phyloP scores from a whole-genome alignment of 2,888 invertebrate genomes.

The Timandra comae region DNA sequence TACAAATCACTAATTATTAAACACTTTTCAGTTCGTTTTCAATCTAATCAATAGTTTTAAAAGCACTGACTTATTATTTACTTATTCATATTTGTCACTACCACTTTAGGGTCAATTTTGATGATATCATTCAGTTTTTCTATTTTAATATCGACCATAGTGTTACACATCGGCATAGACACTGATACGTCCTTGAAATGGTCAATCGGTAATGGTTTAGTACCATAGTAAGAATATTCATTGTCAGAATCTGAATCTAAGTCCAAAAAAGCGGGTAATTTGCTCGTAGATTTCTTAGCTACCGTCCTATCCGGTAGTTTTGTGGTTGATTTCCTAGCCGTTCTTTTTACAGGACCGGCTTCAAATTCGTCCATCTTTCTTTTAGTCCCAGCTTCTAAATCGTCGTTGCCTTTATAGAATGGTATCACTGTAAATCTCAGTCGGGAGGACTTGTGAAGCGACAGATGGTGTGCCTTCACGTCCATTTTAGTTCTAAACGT shows the following conservation, averaged over 20 bases:
- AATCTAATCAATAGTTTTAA: no score
- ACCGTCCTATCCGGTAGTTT: constrained; percentile 41
- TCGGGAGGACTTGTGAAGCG: no score
- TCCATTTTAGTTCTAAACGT: constrained; percentile 35
- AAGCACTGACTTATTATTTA: no score
- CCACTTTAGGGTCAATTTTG: constrained; percentile 67
- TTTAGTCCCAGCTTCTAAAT: no score
- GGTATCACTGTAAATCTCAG: no score
- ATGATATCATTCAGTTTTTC: constrained; percentile 69
- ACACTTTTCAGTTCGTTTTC: no score
- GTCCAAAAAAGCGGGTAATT: constrained; percentile 31
- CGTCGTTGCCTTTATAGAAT: no score
- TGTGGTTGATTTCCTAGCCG: constrained; percentile 51
- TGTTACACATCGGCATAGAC: constrained; percentile 72
- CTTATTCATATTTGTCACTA: constrained; percentile 47
- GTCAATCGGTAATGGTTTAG: constrained; percentile 45
- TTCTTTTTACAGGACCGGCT: constrained; percentile 20
- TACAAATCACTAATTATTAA: no score
- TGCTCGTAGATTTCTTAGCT: constrained; percentile 73
- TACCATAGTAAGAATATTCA: constrained; percentile 71
- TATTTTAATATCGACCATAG: constrained; percentile 57
- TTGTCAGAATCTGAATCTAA: constrained; percentile 16
- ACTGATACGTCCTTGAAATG: constrained; percentile 62
- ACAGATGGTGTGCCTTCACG: constrained; percentile 37
- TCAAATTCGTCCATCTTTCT: constrained; percentile 13